Evolutionary conservation across 2,797 vertebrate genomes (phyloP), one percentile per base, ranked within the genome.

Genomic region (Eleutherodactylus coqui): DNA sequence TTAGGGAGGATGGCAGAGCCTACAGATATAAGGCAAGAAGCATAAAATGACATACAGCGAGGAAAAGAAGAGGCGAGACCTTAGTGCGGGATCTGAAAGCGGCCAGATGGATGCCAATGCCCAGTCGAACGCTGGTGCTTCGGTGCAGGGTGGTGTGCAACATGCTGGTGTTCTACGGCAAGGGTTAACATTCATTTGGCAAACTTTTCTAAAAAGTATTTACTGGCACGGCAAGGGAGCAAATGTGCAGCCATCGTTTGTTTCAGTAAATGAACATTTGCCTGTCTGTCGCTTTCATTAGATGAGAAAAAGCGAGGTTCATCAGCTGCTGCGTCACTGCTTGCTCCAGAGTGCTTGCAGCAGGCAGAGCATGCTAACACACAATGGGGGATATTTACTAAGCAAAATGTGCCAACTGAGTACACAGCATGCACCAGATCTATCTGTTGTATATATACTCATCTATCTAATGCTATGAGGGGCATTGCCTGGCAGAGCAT

Each of bases 51-150:
- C n/a, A 60, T 51, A 64, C 79, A 41, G 43, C 34, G 77, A 19
- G 47, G 53, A 27, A 16, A 62, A 19, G 7, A 34, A 80, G 1
- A 78, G 27, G 0, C 41, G 43, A 72, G 84, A 86, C 87, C 53
- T 75, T 70, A 29, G 0, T 62, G 64, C 79, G 1, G 58, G 82
- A 88, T 88, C 85, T 89, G 72, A 84, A 34, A 78, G 3, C 13
- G 77, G 70, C 70, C 78, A 84, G 90, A 89, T 88, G 87, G 86
- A 86, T 81, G 11, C 62, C 58, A 5, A 79, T 49, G 87, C 88
- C 85, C 82, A 75, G 51, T 75, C 38, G 62, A 43, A 79, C 13
- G 19, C 58, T 60, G 69, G 73, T 16, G 34, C 43, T 67, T 86
- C 41, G 32, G 47, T 13, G 49, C 47, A 53, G 67, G 41, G 60